Evolutionary conservation across 2,113 vertebrate species (phyloP).

Genomic region (Cnemophilus loriae): DNA sequence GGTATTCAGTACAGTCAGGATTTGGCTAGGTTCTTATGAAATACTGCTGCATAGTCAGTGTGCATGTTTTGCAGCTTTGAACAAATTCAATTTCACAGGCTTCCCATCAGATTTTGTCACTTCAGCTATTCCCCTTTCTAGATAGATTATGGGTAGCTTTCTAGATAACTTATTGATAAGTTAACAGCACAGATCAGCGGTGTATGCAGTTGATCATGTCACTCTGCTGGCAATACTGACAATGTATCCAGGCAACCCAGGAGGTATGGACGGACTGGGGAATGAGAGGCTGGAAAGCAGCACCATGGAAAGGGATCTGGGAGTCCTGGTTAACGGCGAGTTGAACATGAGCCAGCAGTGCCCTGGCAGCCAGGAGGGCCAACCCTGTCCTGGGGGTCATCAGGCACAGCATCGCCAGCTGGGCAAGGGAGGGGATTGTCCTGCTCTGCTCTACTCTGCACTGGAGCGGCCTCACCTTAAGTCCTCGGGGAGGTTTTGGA

Average conservation of each 20-base stretch:
- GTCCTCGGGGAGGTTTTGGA: background rate
- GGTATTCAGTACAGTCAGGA: background rate
- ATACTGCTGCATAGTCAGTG: background rate
- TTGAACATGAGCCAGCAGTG: fast-evolving
- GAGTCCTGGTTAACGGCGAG: fast-evolving
- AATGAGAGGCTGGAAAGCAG: background rate
- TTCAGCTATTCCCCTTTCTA: background rate
- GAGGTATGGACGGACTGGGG: fast-evolving
- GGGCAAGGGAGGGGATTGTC: background rate
- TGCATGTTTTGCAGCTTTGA: background rate
- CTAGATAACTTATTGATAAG: background rate
- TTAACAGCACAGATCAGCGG: background rate
- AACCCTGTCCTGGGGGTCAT: fast-evolving
- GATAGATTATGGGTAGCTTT: background rate
- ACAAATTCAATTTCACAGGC: background rate
- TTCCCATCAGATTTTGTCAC: background rate
- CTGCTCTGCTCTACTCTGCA: fast-evolving
- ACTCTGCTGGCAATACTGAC: background rate
- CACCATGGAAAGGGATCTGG: fast-evolving
- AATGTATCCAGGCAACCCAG: background rate
- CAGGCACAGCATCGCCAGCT: fast-evolving
- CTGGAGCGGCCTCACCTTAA: fast-evolving
- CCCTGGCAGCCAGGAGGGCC: background rate
- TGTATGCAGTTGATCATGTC: background rate
- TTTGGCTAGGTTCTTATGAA: background rate